Base-by-base conservation (phyloP, 2,797 vertebrate species). In the Sus cebifrons region DNA sequence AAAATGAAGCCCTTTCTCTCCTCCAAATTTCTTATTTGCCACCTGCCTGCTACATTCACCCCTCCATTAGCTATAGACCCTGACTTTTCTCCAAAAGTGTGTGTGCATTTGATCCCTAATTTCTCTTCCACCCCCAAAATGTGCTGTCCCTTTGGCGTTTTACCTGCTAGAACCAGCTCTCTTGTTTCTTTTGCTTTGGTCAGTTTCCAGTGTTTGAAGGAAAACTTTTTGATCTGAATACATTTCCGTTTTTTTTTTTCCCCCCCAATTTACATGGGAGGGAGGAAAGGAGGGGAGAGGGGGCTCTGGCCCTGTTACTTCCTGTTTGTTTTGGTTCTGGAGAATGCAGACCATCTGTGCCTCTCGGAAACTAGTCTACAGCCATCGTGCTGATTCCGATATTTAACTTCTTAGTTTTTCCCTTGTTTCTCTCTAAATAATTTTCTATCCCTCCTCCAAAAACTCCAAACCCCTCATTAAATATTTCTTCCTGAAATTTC, bases 251-350 rank as follows among this genome's bases (percentile, higher is more conserved):
- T 89, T 94, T 68, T 75, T 79, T 32, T 90, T 32, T 29, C 15
- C 44, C 64, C 70, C 75, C 74, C 77, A 95, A 20, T 92, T 96
- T 94, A 75, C 36, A 56, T 21, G 89, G 27, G 89, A 94, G 54
- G 89, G 93, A 96, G 82, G 74, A 18, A 23, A 77, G 93, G 79
- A 96, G 93, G 78, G 83, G 96, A 98, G 95, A 95, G 77, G 75
- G 86, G 91, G 84, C 95, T 88, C 89, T 79, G 94, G 97, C 96
- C 97, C 94, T 40, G 94, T 75, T 97, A 93, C 91, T 98, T 95
- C 97, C 25, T 98, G 94, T 98, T 90, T 98, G 97, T 97, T 96
- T 97, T 98, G 52, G 23, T 97, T 98, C 98, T 97, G 97, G 97
- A 98, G 97, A 98, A 97, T 97, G 94, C 94, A 96, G 94, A 97